Evolutionary conservation across 2,888 invertebrate genomes (phyloP).

Genomic region (Scaptomyza tumidula): DNA sequence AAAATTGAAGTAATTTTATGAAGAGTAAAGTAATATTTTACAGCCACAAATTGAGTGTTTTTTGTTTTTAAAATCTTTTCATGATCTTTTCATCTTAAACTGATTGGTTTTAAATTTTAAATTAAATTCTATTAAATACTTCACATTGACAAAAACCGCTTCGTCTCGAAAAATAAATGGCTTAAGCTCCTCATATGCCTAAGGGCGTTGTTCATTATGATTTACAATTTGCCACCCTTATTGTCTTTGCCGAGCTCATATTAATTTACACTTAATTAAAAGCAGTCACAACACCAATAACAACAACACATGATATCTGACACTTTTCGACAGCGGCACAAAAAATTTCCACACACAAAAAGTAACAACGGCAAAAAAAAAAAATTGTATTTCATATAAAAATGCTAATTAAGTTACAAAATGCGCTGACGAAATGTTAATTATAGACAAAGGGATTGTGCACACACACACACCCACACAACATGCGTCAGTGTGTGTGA

Average conservation of each 20-base stretch:
- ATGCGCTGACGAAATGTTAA: constrained; percentile 66
- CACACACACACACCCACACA: constrained; percentile 1
- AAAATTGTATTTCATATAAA: constrained; percentile 58
- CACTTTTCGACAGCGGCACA: constrained; percentile 33
- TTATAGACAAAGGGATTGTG: constrained; percentile 62
- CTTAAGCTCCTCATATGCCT: constrained; percentile 7
- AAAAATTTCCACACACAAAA: constrained; percentile 16
- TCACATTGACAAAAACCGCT: neutral
- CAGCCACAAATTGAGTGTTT: neutral
- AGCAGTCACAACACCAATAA: constrained; percentile 26
- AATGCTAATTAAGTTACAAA: constrained; percentile 77
- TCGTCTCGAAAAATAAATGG: neutral
- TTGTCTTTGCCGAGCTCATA: constrained; percentile 26
- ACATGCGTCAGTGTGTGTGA: neutral
- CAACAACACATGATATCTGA: constrained; percentile 24
- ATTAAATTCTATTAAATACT: neutral
- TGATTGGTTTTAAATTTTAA: neutral
- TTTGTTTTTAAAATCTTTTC: neutral
- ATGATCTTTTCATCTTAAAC: neutral
- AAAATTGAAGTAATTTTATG: neutral
- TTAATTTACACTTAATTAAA: constrained; percentile 69
- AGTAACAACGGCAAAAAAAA: constrained; percentile 15
- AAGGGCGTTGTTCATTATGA: constrained; percentile 30
- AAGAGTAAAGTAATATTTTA: neutral
- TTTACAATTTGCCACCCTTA: constrained; percentile 29